phyloP scores from a whole-genome alignment of 2,888 invertebrate genomes.

The Amblyjoppa fuscipennis region DNA sequence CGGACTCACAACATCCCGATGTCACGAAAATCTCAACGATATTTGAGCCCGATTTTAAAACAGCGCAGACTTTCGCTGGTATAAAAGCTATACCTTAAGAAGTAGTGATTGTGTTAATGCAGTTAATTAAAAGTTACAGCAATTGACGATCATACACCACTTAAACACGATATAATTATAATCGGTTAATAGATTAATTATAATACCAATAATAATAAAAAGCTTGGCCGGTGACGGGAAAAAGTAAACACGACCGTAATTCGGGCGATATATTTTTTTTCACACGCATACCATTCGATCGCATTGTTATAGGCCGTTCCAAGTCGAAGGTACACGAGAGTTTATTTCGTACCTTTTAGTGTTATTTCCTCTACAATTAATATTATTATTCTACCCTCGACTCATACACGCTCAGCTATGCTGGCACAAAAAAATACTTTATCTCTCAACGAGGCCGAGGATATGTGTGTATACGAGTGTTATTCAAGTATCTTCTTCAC shows the following conservation, averaged over 20 bases:
- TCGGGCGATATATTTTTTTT: constrained; percentile 12
- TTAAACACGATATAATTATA: constrained; percentile 52
- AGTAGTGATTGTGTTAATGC: constrained; percentile 81
- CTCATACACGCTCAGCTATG: constrained; percentile 53
- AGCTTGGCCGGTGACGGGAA: constrained; percentile 53
- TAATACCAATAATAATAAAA: constrained; percentile 36
- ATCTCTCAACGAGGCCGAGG: constrained; percentile 69
- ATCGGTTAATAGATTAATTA: constrained; percentile 30
- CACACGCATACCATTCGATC: constrained; percentile 17
- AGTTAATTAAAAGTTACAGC: constrained; percentile 74
- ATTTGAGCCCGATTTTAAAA: constrained; percentile 44
- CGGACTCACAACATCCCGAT: constrained; percentile 39
- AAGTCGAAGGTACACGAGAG: constrained; percentile 66
- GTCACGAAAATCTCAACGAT: constrained; percentile 3
- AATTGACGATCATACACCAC: constrained; percentile 77
- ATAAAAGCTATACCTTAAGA: constrained; percentile 81
- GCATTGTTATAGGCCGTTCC: constrained; percentile 60
- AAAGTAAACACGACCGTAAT: constrained; percentile 28
- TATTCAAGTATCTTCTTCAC: constrained; percentile 50
- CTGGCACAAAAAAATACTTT: constrained; percentile 72
- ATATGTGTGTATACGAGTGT: constrained; percentile 63
- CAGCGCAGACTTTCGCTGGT: constrained; percentile 67
- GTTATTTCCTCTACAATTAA: constrained; percentile 43
- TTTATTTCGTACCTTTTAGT: constrained; percentile 45
- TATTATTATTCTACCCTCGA: constrained; percentile 63